Percentiles rank a stretch among this genome's conserved stretches.
phyloP scores from a whole-genome alignment of 1,140 invertebrate species.

The Parapsyche elsis region DNA sequence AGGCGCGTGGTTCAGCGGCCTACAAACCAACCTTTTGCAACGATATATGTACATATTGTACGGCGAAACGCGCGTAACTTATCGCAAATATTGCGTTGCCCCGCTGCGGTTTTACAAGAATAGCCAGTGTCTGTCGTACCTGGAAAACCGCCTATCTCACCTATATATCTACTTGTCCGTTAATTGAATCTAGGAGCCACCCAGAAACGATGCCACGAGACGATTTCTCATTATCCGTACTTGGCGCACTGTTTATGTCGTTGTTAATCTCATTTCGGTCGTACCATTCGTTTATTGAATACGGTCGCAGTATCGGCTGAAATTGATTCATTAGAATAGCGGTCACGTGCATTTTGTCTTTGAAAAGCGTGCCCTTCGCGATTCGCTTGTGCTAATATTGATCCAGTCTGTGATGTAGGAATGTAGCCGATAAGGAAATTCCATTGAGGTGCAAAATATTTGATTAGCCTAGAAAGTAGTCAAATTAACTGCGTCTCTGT shows the following conservation, averaged over 20 bases:
- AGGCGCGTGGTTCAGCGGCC: constrained; percentile 49
- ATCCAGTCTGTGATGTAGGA: neutral
- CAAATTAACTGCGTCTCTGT: constrained; percentile 1
- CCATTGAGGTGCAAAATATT: constrained; percentile 24
- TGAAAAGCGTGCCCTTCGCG: neutral
- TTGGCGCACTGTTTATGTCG: neutral
- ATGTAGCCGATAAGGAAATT: constrained; percentile 35
- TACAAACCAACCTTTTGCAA: constrained; percentile 46
- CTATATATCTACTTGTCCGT: constrained; percentile 10
- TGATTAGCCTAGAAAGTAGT: neutral
- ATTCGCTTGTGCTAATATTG: neutral
- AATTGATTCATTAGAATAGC: too few species aligned
- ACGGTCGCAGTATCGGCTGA: too few species aligned
- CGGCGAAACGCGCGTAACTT: constrained; percentile 15
- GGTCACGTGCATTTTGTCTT: too few species aligned
- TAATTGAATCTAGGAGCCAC: constrained; percentile 23
- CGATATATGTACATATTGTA: constrained; percentile 6
- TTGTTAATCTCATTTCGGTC: neutral
- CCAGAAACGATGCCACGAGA: constrained; percentile 8
- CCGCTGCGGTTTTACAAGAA: constrained; percentile 30
- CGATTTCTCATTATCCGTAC: neutral
- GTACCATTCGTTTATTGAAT: too few species aligned
- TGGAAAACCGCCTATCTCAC: constrained; percentile 8
- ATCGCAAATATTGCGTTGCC: constrained; percentile 32
- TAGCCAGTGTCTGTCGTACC: constrained; percentile 7